Base-by-base conservation (phyloP, 2,113 vertebrate species). In the Cochlearius cochlearius region DNA sequence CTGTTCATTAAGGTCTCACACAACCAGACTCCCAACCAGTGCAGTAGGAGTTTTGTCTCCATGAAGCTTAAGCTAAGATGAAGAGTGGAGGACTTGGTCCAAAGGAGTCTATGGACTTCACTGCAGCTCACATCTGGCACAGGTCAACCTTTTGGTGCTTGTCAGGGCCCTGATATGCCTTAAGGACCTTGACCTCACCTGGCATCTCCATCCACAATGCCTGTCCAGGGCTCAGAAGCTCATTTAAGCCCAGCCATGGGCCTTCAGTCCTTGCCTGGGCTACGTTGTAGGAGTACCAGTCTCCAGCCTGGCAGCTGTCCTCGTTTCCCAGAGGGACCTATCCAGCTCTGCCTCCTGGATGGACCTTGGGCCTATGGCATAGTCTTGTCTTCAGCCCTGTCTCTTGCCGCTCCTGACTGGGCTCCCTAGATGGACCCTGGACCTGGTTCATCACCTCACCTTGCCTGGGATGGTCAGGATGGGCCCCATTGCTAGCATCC, bases 281-380 rank as follows among this genome's bases (percentile, higher is more conserved):
- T 30, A 34, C 0, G 0, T 0, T 38, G 17, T 45, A 34, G 18
- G 30, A 71, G 22, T 52, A 38, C 10, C n/a, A 17, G 15, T 60
- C n/a, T 88, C 26, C 20, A 60, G 14, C 25, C 23, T 53, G 71
- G 21, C 11, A 47, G 27, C 41, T 30, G 12, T 23, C 14, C 53
- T 64, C 26, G 5, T 73, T 78, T 79, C 34, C 29, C 18, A 67
- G 30, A 39, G 20, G 15, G 4, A 58, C 15, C 23, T 71, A 36
- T 52, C 22, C 27, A 85, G 7, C 7, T 47, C 32, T 81, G 23
- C 14, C 7, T 83, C 49, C 50, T 34, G 26, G 23, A 50, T 16
- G 23, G 43, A 72, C 15, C 20, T 86, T 68, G 29, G 17, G 26
- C 36, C 15, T 45, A 25, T 58, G 11, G 4, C 49, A 6, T 5